Evolutionary conservation across 2,113 vertebrate species (phyloP).

Genomic region (Vulpes lagopus): DNA sequence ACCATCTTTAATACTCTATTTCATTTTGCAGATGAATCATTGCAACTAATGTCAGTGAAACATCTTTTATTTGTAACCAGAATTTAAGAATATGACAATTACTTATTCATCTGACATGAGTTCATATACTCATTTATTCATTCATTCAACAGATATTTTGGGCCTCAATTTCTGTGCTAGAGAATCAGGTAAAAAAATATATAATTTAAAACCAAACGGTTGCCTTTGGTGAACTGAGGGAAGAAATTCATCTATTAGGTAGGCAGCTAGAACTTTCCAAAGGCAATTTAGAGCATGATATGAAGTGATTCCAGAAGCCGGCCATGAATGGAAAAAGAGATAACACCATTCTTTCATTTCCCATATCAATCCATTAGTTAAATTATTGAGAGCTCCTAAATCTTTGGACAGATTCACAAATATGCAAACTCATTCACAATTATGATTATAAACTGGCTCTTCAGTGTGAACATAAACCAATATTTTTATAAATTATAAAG

Average conservation of each 20-base stretch:
- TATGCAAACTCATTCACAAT: background rate
- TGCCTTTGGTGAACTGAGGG: background rate
- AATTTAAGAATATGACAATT: background rate
- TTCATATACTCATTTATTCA: background rate
- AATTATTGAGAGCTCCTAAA: background rate
- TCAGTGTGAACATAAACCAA: background rate
- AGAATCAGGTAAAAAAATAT: background rate
- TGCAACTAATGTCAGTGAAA: background rate
- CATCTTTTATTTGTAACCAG: background rate
- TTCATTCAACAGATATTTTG: background rate
- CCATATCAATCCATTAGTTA: background rate
- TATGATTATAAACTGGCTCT: background rate
- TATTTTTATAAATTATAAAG: background rate
- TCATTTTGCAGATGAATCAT: background rate
- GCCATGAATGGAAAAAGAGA: background rate
- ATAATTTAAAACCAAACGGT: background rate
- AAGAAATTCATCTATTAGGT: background rate
- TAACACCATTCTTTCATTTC: background rate
- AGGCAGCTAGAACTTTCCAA: background rate
- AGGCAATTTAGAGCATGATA: background rate
- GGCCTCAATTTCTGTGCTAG: background rate
- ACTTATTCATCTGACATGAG: background rate
- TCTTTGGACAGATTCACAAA: background rate
- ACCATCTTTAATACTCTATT: background rate
- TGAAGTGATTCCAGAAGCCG: background rate